phyloP scores from a whole-genome alignment of 2,797 vertebrate species.

The Helostoma temminkii region DNA sequence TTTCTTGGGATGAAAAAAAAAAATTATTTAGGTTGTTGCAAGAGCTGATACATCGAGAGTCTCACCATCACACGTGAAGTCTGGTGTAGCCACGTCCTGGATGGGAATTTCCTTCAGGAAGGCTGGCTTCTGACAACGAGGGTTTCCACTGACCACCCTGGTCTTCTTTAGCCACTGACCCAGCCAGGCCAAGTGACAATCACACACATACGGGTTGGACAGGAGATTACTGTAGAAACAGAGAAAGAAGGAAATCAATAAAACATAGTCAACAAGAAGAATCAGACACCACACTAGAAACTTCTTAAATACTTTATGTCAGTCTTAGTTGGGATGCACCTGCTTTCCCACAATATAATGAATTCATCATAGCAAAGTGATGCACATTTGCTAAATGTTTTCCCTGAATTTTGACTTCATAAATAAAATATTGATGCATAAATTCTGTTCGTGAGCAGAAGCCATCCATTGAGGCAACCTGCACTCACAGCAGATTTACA shows the following conservation, averaged over 20 bases:
- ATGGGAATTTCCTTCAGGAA: slow-evolving; percentile 99
- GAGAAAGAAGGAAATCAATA: not conserved
- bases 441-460: not conserved
- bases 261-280: not conserved
- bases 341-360: not conserved
- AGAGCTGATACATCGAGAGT: not conserved
- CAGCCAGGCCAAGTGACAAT: slow-evolving; percentile 97
- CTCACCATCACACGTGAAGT: slow-evolving; percentile 97
- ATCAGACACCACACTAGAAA: not conserved
- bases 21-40: not conserved
- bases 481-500: not conserved
- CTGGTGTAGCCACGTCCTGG: slow-evolving; percentile 95
- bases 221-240: slow-evolving; percentile 90
- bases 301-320: not conserved
- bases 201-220: slow-evolving; percentile 97
- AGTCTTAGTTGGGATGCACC: not conserved
- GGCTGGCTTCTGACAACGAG: slow-evolving; percentile 95
- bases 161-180: slow-evolving; percentile 97
- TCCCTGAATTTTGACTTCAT: not conserved
- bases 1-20: too few species aligned
- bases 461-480: not conserved
- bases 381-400: not conserved
- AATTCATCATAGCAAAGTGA: not conserved
- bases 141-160: slow-evolving; percentile 96
- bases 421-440: slow-evolving; percentile 8